Percentiles rank a stretch among this genome's conserved stretches.
Evolutionary conservation across 2,797 vertebrate species (phyloP).

Genomic region (Coluber constrictor): DNA sequence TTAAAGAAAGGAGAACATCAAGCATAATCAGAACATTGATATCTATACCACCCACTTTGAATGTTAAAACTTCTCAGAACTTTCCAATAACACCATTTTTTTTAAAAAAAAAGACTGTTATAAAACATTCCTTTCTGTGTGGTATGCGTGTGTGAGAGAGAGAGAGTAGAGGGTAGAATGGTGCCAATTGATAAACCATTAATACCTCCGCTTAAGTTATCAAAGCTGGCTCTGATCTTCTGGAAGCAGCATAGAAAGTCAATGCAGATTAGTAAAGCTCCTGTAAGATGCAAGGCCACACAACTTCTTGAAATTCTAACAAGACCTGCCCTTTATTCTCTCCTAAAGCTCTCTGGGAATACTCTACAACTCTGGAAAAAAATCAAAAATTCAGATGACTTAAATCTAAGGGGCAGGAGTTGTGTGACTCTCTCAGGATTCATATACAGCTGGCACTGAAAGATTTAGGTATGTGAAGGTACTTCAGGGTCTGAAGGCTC

Average conservation of each 20-base stretch:
- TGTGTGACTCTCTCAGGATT: neutral
- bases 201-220: neutral
- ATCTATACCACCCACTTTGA: neutral
- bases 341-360: neutral
- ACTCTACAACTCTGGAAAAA: neutral
- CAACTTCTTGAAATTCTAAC: constrained; percentile 1
- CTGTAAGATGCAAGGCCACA: neutral
- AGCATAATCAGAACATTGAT: neutral
- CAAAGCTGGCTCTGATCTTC: neutral
- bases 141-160: neutral
- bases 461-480: neutral
- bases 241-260: neutral
- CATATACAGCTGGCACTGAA: neutral
- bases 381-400: neutral
- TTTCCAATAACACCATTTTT: neutral
- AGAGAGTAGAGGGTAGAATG: neutral
- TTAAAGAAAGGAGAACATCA: constrained; percentile 15
- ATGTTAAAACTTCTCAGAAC: neutral
- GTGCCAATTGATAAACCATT: neutral
- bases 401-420: neutral
- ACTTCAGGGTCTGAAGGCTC: neutral
- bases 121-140: neutral
- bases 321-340: neutral
- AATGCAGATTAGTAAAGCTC: neutral
- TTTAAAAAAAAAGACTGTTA: neutral